Evolutionary conservation across 2,888 invertebrate genomes (phyloP).

Genomic region (Xylota segnis): DNA sequence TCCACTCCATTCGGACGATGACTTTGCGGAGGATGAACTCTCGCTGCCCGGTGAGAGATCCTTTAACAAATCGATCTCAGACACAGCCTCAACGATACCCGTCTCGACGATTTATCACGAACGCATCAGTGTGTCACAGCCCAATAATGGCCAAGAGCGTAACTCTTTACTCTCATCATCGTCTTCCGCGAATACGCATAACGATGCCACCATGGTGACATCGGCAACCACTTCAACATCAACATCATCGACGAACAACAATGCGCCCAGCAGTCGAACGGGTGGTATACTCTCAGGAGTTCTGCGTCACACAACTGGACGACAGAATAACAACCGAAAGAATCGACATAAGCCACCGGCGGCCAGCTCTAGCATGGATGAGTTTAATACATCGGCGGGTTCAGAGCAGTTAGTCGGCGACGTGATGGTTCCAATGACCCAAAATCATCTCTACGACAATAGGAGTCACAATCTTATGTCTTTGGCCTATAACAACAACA

Average conservation of each 20-base stretch:
- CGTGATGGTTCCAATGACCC: slow-evolving; percentile 79
- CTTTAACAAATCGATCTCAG: slow-evolving; percentile 81
- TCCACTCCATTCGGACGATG: slow-evolving; percentile 91
- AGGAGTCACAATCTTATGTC: slow-evolving; percentile 82
- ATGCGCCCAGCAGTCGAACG: slow-evolving; percentile 67
- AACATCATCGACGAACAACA: slow-evolving; percentile 77
- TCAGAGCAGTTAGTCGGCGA: slow-evolving; percentile 78
- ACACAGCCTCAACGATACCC: slow-evolving; percentile 73
- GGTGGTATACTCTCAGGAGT: slow-evolving; percentile 78
- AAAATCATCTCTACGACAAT: slow-evolving; percentile 81
- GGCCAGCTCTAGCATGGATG: slow-evolving; percentile 76
- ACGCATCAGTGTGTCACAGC: slow-evolving; percentile 74
- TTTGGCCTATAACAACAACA: slow-evolving; percentile 79
- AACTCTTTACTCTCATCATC: slow-evolving; percentile 83
- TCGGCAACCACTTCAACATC: slow-evolving; percentile 78
- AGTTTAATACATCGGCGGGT: slow-evolving; percentile 79
- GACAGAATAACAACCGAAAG: slow-evolving; percentile 76
- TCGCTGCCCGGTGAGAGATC: slow-evolving; percentile 86
- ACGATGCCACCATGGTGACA: slow-evolving; percentile 81
- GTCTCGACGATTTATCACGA: slow-evolving; percentile 80
- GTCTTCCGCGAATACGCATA: slow-evolving; percentile 81
- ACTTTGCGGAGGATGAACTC: slow-evolving; percentile 93
- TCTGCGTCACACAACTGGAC: slow-evolving; percentile 78
- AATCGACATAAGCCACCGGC: slow-evolving; percentile 69
- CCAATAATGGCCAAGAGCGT: slow-evolving; percentile 80